Evolutionary conservation across 2,888 invertebrate species (phyloP).

Genomic region (Homarus gammarus): DNA sequence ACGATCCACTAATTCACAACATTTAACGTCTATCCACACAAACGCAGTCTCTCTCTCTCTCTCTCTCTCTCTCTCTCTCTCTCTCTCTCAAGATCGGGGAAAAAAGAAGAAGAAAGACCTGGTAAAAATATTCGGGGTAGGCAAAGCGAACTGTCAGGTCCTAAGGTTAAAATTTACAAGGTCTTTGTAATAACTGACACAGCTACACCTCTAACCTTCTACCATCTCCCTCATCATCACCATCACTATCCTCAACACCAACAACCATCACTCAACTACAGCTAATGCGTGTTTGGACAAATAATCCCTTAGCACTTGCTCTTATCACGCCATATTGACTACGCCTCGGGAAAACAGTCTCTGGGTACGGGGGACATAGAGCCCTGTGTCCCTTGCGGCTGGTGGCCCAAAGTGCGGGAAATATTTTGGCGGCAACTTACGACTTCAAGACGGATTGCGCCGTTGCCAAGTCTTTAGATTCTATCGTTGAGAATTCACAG

Average conservation of each 20-base stretch:
- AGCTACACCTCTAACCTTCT: no score
- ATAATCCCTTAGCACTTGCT: slow-evolving; percentile 48
- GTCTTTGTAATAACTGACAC: no score
- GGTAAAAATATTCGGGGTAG: no score
- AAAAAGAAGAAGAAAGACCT: no score
- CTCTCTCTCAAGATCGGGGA: no score
- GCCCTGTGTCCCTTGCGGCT: not conserved
- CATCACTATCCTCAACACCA: slow-evolving; percentile 27
- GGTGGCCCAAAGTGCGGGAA: not conserved
- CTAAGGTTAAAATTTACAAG: no score
- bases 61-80: no score
- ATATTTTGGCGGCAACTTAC: slow-evolving; percentile 47
- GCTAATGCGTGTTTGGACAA: slow-evolving; percentile 49
- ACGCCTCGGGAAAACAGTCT: not conserved
- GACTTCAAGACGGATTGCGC: slow-evolving; percentile 18
- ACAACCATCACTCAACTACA: slow-evolving; percentile 40
- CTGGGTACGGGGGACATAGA: not conserved
- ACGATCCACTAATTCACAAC: no score
- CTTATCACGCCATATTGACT: slow-evolving; percentile 14
- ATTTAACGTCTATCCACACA: no score
- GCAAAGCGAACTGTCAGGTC: no score
- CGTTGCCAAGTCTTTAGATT: slow-evolving; percentile 27
- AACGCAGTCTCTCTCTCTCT: no score
- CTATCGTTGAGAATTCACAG: not conserved
- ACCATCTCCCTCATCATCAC: slow-evolving; percentile 17